phyloP scores from a whole-genome alignment of 2,797 vertebrate genomes.

The Serranus cabrilla region DNA sequence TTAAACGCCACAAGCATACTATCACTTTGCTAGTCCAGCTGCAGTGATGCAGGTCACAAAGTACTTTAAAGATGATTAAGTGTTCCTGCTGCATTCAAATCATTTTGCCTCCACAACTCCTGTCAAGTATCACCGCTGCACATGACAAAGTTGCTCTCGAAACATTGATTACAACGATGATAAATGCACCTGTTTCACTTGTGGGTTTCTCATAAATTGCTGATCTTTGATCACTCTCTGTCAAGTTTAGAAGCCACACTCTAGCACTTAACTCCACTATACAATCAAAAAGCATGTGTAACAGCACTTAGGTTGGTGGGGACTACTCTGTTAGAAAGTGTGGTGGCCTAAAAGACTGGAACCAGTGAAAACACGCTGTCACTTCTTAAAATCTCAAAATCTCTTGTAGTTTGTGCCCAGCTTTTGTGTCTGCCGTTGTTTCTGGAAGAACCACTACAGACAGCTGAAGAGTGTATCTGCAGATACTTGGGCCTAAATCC shows the following conservation, averaged over 20 bases:
- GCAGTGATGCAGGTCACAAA: background rate
- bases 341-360: background rate
- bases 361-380: background rate
- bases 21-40: background rate
- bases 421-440: background rate
- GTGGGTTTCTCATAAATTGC: background rate
- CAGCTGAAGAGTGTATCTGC: background rate
- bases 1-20: background rate
- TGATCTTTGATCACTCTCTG: background rate
- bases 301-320: background rate
- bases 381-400: background rate
- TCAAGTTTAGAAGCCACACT: background rate
- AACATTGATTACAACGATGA: constrained; percentile 15
- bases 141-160: background rate
- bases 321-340: background rate
- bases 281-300: background rate
- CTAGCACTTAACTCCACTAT: background rate
- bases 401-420: background rate
- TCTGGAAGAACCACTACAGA: constrained; percentile 3
- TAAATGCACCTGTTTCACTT: background rate
- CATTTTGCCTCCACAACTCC: background rate
- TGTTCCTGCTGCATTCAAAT: background rate
- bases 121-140: constrained; percentile 5
- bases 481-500: background rate
- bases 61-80: background rate